Conservation (phyloP, 1,140 invertebrate genomes). For the Whitmania pigra region DNA sequence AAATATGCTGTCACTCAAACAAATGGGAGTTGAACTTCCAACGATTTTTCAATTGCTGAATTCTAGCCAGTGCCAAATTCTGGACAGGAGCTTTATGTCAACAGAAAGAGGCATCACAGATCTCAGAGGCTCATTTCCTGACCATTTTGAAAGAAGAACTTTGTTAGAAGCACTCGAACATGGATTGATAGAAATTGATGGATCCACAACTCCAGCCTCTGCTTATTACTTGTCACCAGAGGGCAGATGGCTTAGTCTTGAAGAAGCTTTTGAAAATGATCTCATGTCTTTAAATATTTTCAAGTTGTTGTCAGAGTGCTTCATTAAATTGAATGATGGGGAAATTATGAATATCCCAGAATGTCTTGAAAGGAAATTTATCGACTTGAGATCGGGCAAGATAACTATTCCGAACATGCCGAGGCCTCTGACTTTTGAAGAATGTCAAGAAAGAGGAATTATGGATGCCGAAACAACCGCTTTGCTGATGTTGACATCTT, state of each 20-base stretch:
- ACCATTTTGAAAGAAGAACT: background rate
- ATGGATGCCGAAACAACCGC: constrained; percentile 1
- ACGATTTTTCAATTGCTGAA: background rate
- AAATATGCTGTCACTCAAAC: background rate
- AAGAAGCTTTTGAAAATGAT: background rate
- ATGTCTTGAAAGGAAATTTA: background rate
- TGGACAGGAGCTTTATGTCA: background rate
- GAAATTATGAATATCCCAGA: background rate
- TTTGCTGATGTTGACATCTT: background rate
- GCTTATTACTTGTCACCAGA: background rate
- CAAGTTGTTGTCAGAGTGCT: background rate
- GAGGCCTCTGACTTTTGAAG: constrained; percentile 6
- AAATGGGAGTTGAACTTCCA: constrained; percentile 3
- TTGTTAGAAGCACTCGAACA: constrained; percentile 1
- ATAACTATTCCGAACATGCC: background rate
- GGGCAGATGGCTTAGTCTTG: background rate
- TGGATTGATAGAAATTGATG: background rate
- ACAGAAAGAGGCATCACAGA: background rate
- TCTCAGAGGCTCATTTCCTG: background rate
- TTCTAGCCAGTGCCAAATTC: background rate
- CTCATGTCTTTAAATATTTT: background rate
- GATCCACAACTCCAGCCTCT: background rate
- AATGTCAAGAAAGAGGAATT: constrained; percentile 6
- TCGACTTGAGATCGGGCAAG: background rate
- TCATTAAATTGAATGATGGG: background rate